Conservation (phyloP, 2,888 invertebrate genomes). For the Amaurobius ferox region DNA sequence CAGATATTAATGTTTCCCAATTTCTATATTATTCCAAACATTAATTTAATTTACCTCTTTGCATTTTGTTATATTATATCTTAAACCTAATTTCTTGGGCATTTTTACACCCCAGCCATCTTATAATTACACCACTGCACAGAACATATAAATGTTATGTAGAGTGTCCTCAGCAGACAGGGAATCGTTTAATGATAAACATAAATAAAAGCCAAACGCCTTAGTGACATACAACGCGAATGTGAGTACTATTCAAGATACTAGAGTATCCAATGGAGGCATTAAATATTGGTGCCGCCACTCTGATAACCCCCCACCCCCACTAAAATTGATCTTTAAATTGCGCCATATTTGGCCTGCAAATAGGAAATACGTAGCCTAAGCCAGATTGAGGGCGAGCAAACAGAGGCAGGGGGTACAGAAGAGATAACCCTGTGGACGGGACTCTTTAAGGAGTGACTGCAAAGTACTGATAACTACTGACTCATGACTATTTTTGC, state of each 20-base stretch:
- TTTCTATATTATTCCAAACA: no score
- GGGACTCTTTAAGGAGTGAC: constrained; percentile 50
- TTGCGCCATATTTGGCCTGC: constrained; percentile 60
- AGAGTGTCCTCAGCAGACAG: no score
- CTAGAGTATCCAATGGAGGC: neutral
- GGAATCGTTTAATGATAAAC: no score
- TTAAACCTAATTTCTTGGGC: no score
- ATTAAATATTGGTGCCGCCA: neutral
- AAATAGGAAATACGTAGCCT: constrained; percentile 47
- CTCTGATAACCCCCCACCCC: constrained; percentile 38
- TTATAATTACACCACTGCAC: no score
- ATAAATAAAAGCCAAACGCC: neutral
- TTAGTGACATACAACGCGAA: neutral
- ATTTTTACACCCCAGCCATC: no score
- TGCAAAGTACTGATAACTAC: constrained; percentile 55
- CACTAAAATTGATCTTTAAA: constrained; percentile 62
- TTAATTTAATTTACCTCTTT: no score
- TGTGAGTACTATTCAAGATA: neutral
- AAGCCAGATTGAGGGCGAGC: constrained; percentile 55
- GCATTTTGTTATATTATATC: no score
- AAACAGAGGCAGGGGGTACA: constrained; percentile 38
- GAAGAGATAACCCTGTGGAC: constrained; percentile 33
- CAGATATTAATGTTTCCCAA: no score
- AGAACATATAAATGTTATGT: no score
- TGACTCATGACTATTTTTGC: constrained; percentile 42